Percentiles rank a stretch among this genome's conserved stretches.
Evolutionary conservation across 2,888 invertebrate genomes (phyloP).

Genomic region (Glomeris marginata): DNA sequence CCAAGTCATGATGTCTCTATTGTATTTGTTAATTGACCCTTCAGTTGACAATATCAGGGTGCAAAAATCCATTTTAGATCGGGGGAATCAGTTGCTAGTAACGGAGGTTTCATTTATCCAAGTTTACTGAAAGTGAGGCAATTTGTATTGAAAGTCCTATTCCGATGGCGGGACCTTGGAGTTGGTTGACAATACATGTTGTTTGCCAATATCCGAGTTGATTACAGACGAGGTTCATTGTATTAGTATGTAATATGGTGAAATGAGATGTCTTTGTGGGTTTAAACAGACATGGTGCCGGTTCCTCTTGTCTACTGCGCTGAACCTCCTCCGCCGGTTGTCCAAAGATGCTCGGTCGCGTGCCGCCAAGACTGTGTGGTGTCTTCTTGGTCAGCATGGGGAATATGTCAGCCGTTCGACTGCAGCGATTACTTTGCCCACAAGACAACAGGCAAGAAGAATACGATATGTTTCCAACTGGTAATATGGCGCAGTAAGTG

Average conservation of each 20-base stretch:
- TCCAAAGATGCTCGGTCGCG: conserved; percentile 35
- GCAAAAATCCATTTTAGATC: too few relatives aligned
- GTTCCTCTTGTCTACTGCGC: conserved; percentile 14
- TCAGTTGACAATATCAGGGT: too few relatives aligned
- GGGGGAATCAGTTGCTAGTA: background rate
- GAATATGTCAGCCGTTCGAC: conserved; percentile 40
- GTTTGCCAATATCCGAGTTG: too few relatives aligned
- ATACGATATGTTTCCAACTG: too few relatives aligned
- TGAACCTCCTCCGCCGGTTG: conserved; percentile 15
- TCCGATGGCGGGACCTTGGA: too few relatives aligned
- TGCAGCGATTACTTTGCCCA: conserved; percentile 18
- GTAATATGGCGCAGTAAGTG: too few relatives aligned
- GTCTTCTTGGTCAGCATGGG: conserved; percentile 46
- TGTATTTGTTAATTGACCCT: too few relatives aligned
- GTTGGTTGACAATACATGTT: too few relatives aligned
- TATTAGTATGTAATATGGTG: background rate
- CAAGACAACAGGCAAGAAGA: background rate
- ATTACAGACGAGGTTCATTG: background rate
- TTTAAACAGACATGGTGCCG: conserved; percentile 17
- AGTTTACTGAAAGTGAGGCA: too few relatives aligned
- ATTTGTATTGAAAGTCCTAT: too few relatives aligned
- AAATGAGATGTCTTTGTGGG: too few relatives aligned
- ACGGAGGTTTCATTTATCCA: background rate
- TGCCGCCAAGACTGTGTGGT: conserved; percentile 46
- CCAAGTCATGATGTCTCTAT: too few relatives aligned